A percentile compares a stretch with the other conserved stretches of the same genome.
phyloP scores from a whole-genome alignment of 35 echinoderm and acorn worm genomes.

The Amphiura filiformis region DNA sequence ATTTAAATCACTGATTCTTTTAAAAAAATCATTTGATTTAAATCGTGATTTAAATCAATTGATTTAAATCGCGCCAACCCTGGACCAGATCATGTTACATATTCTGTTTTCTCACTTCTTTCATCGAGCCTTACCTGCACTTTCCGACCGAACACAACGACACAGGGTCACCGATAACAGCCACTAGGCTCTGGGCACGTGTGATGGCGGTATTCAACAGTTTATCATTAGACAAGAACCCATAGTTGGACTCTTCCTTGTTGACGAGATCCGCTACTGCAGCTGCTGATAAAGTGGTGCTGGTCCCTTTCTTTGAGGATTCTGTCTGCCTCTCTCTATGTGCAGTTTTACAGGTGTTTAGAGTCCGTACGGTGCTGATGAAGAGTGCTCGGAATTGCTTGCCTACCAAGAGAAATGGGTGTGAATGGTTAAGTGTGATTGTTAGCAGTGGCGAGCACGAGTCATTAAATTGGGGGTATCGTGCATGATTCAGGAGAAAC shows the following conservation, averaged over 20 bases:
- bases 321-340: slow-evolving; percentile 25
- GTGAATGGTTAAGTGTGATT: too few species aligned
- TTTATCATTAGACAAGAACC: slow-evolving; percentile 93
- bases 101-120: too few species aligned
- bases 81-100: too few species aligned
- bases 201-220: slow-evolving; percentile 98
- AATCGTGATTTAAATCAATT: too few species aligned
- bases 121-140: slow-evolving; percentile 60
- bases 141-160: slow-evolving; percentile 89
- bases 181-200: slow-evolving; percentile 86
- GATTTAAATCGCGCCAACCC: too few species aligned
- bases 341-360: slow-evolving; percentile 77
- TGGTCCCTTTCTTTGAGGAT: slow-evolving; percentile 27
- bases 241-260: slow-evolving; percentile 84
- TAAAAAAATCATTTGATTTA: too few species aligned
- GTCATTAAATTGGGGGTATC: too few species aligned
- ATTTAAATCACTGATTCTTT: too few species aligned
- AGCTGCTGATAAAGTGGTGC: not conserved
- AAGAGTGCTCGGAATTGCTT: slow-evolving; percentile 97
- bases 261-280: not conserved
- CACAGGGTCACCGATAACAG: slow-evolving; percentile 85
- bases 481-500: too few species aligned
- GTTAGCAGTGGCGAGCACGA: too few species aligned
- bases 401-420: slow-evolving; percentile 42
- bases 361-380: slow-evolving; percentile 94